Evolutionary conservation across 1,140 invertebrate genomes (phyloP), one percentile per base, ranked within the genome.

Genomic region (Diabrotica virgifera): DNA sequence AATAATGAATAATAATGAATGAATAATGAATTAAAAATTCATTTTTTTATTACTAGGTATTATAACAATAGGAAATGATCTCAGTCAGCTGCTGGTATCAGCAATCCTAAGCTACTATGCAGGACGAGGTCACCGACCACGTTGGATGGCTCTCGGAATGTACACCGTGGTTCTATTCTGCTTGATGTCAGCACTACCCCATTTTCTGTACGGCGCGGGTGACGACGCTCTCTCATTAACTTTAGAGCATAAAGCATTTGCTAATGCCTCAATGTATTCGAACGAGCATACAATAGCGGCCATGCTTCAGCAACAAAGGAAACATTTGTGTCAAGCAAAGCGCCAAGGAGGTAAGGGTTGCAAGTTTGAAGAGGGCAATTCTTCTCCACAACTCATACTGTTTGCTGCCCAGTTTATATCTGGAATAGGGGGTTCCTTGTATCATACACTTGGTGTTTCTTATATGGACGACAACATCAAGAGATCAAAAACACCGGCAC

Each of bases 381-480:
- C 85, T 62, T 83, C 84, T 0, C 85, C 86, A 0, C 83, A 86
- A 62, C 77, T 83, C 12, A 74, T 89, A 11, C 77, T 88, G 5
- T 89, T 89, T 69, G 75, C 82, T 6, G 87, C 87, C 0, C 87
- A 89, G 69, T 80, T 89, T 12, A 85, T 89, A 50, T 87, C 87
- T 0, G 87, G 87, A 2, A 84, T 89, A 12, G 87, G 87, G 14
- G 85, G 85, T 8, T 86, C 85, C 0, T 73, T 89, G 0, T 89
- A 86, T 70, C 87, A 87, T 64, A 88, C 85, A 0, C 78, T 89
- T 6, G 87, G 87, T 5, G 83, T 87, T 0, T 86, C 87, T n/a
- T 89, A 89, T 65, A 87, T 88, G 85, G 87, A 88, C 69, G 87
- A 88, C 67, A 88, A 88, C 70, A 87, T 86, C 35, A 86, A 88